Base-by-base conservation (phyloP, 2,888 invertebrate species). In the Drosophila acutilabella region DNA sequence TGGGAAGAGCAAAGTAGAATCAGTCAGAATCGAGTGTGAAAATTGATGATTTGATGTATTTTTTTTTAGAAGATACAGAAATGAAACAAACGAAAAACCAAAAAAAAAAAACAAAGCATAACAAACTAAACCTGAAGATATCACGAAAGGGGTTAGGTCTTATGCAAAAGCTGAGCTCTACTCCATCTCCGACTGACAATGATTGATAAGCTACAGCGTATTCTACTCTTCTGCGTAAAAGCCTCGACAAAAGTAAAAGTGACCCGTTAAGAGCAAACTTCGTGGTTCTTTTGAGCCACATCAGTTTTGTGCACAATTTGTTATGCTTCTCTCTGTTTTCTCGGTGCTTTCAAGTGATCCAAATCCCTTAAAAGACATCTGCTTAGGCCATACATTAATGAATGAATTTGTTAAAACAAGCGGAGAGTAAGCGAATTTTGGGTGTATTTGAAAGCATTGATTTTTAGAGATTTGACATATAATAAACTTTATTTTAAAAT, bases 121-220 rank as follows among this genome's bases (percentile, higher is more conserved):
- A 60, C 33, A 48, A 67, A 67, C 56, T 33, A 56, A 72, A 71
- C 61, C 53, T 52, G 41, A 50, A 64, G 57, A 51, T 36, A 40
- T 38, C 45, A 58, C 44, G 62, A 54, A 65, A 83, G 70, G 69
- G 71, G 70, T 71, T 64, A 64, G 69, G 44, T 50, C 41, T 41
- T 36, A 76, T 77, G 71, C 80, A 59, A 81, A 76, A 89, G 70
- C 71, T 72, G 76, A 75, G 67, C 83, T 65, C 71, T 65, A 64
- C 74, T 79, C 65, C 71, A 54, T 42, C 36, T 36, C 36, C 36
- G 8, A 36, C 81, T 86, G 85, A 86, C 89, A 91, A 80, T 91
- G 90, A 91, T 91, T 91, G 91, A 91, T 91, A 89, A 81, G 90
- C 77, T 78, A 79, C 73, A 78, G 75, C 75, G 72, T 62, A 84